Evolutionary conservation across 2,113 vertebrate genomes (phyloP), one percentile per base, ranked within the genome.

Genomic region (Crotalus helleri): DNA sequence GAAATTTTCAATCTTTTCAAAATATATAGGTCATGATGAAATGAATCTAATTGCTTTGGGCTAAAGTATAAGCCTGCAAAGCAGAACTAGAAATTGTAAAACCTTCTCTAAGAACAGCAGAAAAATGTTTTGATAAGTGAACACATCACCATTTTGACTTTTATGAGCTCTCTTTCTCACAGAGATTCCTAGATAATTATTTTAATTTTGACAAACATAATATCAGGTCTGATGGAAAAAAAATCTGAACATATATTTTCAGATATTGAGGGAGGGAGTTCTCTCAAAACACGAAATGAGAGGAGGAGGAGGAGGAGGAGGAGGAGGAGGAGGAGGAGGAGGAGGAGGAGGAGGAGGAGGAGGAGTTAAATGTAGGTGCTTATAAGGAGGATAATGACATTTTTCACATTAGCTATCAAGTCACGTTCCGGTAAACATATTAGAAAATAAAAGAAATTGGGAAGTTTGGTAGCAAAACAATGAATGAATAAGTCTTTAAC

Each of bases 31-130:
- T 92, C 39, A 91, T n/a, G 1, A 94, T 93, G 90, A 91, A 8
- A 91, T 44, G 81, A 90, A 94, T 44, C 0, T 57, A 85, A 93
- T 19, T 64, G 17, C 1, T 90, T 95, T 95, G 17, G 69, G 85
- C 26, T 19, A 17, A 90, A 95, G 3, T 85, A 69, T 0, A 5
- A 74, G 90, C 61, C 46, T 94, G 53, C 81, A 92, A 54, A 39
- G 88, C 5, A 91, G 86, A 94, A 59, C 0, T 49, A n/a, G 7
- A 92, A 55, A 85, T 61, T 1, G 5, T n/a, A 21, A 87, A 6
- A 88, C 5, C 2, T 64, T 53, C 93, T 94, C 12, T 23, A 59
- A 93, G 17, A 29, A 90, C 19, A 89, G 7, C 26, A 94, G 23
- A n/a, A 8, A 39, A 88, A 49, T 7, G 11, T 88, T 21, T 91